phyloP scores from a whole-genome alignment of 1,140 invertebrate genomes.

The Carcinoscorpius rotundicauda region DNA sequence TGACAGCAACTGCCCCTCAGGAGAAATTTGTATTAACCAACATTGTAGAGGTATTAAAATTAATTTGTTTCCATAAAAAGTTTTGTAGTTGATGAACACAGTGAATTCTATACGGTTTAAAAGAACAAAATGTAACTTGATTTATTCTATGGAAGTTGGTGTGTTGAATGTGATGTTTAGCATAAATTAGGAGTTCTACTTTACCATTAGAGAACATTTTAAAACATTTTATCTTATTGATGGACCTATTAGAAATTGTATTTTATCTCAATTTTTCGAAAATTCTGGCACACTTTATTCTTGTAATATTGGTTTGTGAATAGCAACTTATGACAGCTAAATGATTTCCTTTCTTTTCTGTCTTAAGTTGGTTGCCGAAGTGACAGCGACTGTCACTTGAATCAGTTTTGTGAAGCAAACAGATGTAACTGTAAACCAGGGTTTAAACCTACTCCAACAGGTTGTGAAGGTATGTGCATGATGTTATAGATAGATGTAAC shows the following conservation, averaged over 20 bases:
- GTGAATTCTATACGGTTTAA: too few relatives aligned
- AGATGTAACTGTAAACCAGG: conserved; percentile 49
- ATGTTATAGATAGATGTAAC: conserved; percentile 33
- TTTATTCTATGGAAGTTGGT: too few relatives aligned
- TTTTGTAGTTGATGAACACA: too few relatives aligned
- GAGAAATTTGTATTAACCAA: conserved; percentile 74
- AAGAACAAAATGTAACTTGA: too few relatives aligned
- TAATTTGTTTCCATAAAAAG: too few relatives aligned
- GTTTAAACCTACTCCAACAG: conserved; percentile 37
- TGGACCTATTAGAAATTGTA: neutral
- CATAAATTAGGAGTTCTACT: too few relatives aligned
- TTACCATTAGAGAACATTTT: neutral
- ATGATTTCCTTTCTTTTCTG: neutral
- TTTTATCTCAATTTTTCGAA: conserved; percentile 3
- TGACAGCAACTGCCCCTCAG: conserved; percentile 73
- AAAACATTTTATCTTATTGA: neutral
- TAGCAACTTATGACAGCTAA: neutral
- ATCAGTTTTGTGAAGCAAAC: conserved; percentile 63
- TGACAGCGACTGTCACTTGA: conserved; percentile 61
- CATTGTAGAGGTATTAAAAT: conserved; percentile 44
- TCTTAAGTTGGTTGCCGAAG: conserved; percentile 54
- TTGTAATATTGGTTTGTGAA: neutral
- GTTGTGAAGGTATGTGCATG: conserved; percentile 41
- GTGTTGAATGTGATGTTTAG: too few relatives aligned
- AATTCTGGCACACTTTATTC: neutral